These are phyloP conservation scores for Chunga burmeisteri DNA, from an alignment of 2,113 vertebrate species.

Conservation along the genomic window DNA sequence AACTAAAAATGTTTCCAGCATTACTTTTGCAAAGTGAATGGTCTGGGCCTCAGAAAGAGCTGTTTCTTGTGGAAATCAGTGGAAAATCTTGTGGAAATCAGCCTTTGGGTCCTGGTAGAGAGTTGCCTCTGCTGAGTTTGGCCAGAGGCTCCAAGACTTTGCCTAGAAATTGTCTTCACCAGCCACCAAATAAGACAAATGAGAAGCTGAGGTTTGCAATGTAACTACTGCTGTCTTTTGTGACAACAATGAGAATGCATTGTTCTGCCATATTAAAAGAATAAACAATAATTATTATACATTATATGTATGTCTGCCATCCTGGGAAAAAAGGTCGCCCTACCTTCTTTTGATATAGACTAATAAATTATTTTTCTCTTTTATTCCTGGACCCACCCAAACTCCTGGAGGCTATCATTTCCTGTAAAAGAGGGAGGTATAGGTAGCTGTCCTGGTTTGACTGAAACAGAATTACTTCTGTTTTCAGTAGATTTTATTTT, in stretches of 20 bases:
- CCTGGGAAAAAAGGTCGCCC: background rate
- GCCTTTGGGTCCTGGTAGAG: background rate
- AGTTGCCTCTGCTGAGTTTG: slow-evolving; percentile 2
- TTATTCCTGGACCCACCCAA: background rate
- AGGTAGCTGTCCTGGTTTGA: background rate
- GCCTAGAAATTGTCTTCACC: background rate
- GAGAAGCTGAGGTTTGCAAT: background rate
- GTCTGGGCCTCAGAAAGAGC: slow-evolving; percentile 8
- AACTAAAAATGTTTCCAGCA: slow-evolving; percentile 14
- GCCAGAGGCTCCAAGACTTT: background rate
- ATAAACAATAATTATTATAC: background rate
- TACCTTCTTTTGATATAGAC: background rate
- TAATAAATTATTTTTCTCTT: background rate
- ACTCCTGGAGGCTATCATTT: slow-evolving; percentile 1
- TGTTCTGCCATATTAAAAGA: background rate
- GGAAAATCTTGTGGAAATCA: background rate
- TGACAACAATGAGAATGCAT: background rate
- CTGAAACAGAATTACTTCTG: no score
- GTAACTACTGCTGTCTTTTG: background rate
- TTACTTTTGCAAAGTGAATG: background rate
- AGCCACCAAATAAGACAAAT: background rate
- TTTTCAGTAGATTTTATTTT: no score
- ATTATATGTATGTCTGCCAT: background rate
- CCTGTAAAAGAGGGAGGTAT: slow-evolving; percentile 1
- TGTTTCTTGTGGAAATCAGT: slow-evolving; percentile 28